Evolutionary conservation across 2,113 vertebrate genomes (phyloP).

Genomic region (Danio rerio): GRCz12tu NC_133187.1:19099501-19100000

Average conservation of each 20-base stretch:
- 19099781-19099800: too few species aligned
- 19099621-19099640: neutral
- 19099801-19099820: too few species aligned
- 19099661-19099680: conserved; percentile 44
- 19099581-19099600: neutral
- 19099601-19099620: neutral
- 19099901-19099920: too few species aligned
- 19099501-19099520: neutral
- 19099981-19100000: conserved; percentile 40
- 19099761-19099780: too few species aligned
- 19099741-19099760: too few species aligned
- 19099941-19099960: neutral
- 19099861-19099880: too few species aligned
- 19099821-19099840: too few species aligned
- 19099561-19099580: neutral
- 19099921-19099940: too few species aligned
- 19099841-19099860: too few species aligned
- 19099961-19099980: neutral
- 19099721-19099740: too few species aligned
- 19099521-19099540: neutral
- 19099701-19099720: too few species aligned
- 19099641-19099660: neutral
- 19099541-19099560: conserved; percentile 5
- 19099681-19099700: conserved; percentile 27
- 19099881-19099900: too few species aligned